Evolutionary conservation across 1,140 invertebrate species (phyloP).

Genomic region (Drosophila arawakana): DNA sequence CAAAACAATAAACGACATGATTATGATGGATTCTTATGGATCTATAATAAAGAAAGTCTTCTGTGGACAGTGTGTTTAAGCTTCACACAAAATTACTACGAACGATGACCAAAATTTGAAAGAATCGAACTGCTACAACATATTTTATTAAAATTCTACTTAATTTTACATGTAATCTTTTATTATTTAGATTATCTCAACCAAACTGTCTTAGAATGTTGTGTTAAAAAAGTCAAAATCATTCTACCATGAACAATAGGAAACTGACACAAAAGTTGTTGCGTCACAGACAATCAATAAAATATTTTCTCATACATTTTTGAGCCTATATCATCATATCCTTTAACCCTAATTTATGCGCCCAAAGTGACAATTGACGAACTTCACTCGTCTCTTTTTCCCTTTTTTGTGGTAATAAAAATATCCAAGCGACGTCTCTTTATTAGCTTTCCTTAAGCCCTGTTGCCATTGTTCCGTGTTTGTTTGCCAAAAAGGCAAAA

Average conservation of each 20-base stretch:
- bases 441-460: constrained; percentile 73
- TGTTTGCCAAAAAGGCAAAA: constrained; percentile 56
- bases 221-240: too few species aligned
- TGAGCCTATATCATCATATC: constrained; percentile 26
- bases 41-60: not conserved
- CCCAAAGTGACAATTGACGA: constrained; percentile 80
- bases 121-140: not conserved
- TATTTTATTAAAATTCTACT: too few species aligned
- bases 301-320: constrained; percentile 69
- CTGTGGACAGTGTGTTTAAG: too few species aligned
- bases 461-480: constrained; percentile 43
- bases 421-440: constrained; percentile 80
- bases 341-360: constrained; percentile 83
- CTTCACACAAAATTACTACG: too few species aligned
- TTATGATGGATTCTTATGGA: constrained; percentile 4
- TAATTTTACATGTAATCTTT: not conserved
- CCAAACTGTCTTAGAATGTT: too few species aligned
- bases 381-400: constrained; percentile 38
- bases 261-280: constrained; percentile 29
- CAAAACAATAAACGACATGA: constrained; percentile 19
- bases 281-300: constrained; percentile 75
- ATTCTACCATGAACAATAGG: not conserved
- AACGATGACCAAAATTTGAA: too few species aligned
- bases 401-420: constrained; percentile 70
- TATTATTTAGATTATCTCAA: too few species aligned